Evolutionary conservation across 2,888 invertebrate genomes (phyloP).

Genomic region (Entomobrya multifasciata): DNA sequence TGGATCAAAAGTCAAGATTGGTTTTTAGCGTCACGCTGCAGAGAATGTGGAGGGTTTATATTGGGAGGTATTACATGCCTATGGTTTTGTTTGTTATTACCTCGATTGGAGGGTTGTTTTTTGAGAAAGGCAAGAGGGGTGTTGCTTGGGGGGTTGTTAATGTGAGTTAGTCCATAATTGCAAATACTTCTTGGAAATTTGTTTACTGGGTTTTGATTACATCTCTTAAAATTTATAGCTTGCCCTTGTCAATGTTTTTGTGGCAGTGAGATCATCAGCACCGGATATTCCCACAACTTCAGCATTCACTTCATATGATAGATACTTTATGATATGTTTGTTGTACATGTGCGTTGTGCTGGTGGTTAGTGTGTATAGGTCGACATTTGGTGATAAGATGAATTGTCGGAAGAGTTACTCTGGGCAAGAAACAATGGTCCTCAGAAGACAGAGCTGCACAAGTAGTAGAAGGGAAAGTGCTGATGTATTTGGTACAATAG

Average conservation of each 20-base stretch:
- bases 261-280: conserved; percentile 43
- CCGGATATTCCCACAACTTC: conserved; percentile 33
- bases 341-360: conserved; percentile 42
- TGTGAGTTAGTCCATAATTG: conserved; percentile 7
- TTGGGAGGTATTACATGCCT: conserved; percentile 53
- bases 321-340: conserved; percentile 50
- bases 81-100: conserved; percentile 60
- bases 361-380: background rate
- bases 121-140: conserved; percentile 1
- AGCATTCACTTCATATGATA: conserved; percentile 55
- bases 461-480: background rate
- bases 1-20: conserved; percentile 29
- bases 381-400: background rate
- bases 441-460: background rate
- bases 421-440: background rate
- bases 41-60: conserved; percentile 58
- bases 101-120: conserved; percentile 52
- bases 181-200: background rate
- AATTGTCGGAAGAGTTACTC: background rate
- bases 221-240: conserved; percentile 58
- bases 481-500: background rate
- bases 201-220: no score
- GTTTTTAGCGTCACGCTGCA: conserved; percentile 38
- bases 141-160: conserved; percentile 61
- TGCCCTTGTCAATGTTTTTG: conserved; percentile 63